Evolutionary conservation across 2,888 invertebrate genomes (phyloP).

Genomic region (Cheilosia grossa): DNA sequence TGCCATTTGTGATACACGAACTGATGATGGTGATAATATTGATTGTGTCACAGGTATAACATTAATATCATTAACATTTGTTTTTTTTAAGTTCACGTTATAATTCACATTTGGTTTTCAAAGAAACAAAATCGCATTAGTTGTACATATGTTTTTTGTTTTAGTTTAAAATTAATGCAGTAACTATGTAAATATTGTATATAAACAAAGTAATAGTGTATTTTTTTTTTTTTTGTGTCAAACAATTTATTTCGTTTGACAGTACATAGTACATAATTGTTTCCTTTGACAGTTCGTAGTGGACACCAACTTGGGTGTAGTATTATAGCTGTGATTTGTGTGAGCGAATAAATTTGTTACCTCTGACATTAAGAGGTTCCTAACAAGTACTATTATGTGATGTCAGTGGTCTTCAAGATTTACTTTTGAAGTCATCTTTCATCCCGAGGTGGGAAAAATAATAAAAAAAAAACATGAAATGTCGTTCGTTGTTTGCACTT

Average conservation of each 20-base stretch:
- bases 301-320: not conserved
- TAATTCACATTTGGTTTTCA: slow-evolving; percentile 45
- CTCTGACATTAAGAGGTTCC: no score
- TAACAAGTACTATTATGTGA: no score
- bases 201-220: slow-evolving; percentile 57
- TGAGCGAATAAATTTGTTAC: slow-evolving; percentile 11
- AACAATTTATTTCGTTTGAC: slow-evolving; percentile 18
- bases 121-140: slow-evolving; percentile 33
- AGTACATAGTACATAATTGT: slow-evolving; percentile 6
- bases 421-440: no score
- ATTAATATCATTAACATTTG: slow-evolving; percentile 67
- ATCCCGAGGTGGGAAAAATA: no score
- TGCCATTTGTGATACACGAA: slow-evolving; percentile 80
- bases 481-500: no score
- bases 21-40: slow-evolving; percentile 75
- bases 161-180: slow-evolving; percentile 47
- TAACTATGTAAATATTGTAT: slow-evolving; percentile 64
- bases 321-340: slow-evolving; percentile 19
- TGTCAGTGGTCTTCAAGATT: no score
- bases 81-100: slow-evolving; percentile 38
- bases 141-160: slow-evolving; percentile 54
- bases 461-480: no score
- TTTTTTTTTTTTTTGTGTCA: slow-evolving; percentile 21
- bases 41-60: slow-evolving; percentile 82
- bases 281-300: not conserved